Base-by-base conservation (phyloP, 2,797 vertebrate species). In the Sebastes minor region DNA sequence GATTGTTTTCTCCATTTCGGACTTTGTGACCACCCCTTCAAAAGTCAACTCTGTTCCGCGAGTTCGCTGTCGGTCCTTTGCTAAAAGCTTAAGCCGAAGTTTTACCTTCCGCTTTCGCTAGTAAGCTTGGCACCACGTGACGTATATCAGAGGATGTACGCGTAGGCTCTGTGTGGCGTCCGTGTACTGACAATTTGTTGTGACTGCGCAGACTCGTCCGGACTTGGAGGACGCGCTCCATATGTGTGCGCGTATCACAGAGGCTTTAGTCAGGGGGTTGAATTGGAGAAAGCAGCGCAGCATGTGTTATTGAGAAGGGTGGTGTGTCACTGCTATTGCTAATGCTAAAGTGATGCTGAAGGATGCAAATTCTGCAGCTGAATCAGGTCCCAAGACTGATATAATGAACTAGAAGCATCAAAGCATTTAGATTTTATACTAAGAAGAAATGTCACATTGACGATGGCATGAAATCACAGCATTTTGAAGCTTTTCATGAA, bases 231-330 rank as follows among this genome's bases (percentile, higher is more conserved):
- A 42, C 6, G 13, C 13, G 14, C 38, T 42, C 38, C 14, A 42
- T 3, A 6, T 42, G 38, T 42, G 38, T 42, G 38, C 6, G 14
- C 2, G 6, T 20, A 49, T 20, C 0, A 49, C 46, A 0, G 46
- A 49, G 46, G 46, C 46, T 49, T 20, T 49, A 49, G 46, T 18
- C 46, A 11, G 53, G n/a, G 1, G 0, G 53, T 23, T 55, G 53
- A 5, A 55, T 55, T 55, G 53, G 22, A 55, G n/a, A 23, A 55
- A 55, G 53, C 53, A 55, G n/a, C 16, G n/a, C 52, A n/a, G 52
- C 52, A 53, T 0, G 52, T 53, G 9, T 53, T 53, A 53, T 53
- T 53, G 20, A n/a, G 20, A 53, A n/a, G 52, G 52, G 0, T 11
- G 20, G 8, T 22, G n/a, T 18, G 8, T 22, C n/a, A 0, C 63